Percentiles rank a stretch among this genome's conserved stretches.
phyloP scores from a whole-genome alignment of 2,113 vertebrate genomes.

The Nematolebias whitei region DNA sequence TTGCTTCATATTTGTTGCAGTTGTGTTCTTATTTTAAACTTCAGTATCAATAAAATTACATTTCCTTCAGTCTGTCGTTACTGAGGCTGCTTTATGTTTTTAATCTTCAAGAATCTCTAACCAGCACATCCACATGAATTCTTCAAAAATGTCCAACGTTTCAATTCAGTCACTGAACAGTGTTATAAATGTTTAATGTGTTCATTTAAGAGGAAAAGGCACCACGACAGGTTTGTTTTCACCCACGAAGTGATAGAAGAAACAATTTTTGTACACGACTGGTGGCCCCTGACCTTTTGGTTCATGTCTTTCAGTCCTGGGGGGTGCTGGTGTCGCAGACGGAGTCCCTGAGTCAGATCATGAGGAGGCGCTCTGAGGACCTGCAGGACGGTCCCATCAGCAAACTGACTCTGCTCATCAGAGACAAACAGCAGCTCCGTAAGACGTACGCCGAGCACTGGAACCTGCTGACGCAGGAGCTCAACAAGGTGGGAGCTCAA shows the following conservation, averaged over 20 bases:
- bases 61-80: neutral
- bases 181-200: too few species aligned
- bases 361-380: conserved; percentile 88
- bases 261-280: too few species aligned
- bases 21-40: neutral
- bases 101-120: conserved; percentile 17
- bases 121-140: conserved; percentile 6
- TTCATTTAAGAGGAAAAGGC: too few species aligned
- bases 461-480: conserved; percentile 89
- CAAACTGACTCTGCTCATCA: conserved; percentile 90
- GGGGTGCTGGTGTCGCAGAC: conserved; percentile 86
- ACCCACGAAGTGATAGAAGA: too few species aligned
- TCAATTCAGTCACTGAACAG: neutral
- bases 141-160: conserved; percentile 1
- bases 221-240: too few species aligned
- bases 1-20: neutral
- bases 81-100: conserved; percentile 1
- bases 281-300: neutral
- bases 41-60: neutral
- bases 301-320: conserved; percentile 83
- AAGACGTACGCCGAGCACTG: conserved; percentile 89
- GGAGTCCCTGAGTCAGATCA: conserved; percentile 86
- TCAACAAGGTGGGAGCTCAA: conserved; percentile 64
- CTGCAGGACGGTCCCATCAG: conserved; percentile 87
- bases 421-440: conserved; percentile 93